Conservation (phyloP, 1,140 invertebrate genomes). For the Pseudachorutes palmiensis region DNA sequence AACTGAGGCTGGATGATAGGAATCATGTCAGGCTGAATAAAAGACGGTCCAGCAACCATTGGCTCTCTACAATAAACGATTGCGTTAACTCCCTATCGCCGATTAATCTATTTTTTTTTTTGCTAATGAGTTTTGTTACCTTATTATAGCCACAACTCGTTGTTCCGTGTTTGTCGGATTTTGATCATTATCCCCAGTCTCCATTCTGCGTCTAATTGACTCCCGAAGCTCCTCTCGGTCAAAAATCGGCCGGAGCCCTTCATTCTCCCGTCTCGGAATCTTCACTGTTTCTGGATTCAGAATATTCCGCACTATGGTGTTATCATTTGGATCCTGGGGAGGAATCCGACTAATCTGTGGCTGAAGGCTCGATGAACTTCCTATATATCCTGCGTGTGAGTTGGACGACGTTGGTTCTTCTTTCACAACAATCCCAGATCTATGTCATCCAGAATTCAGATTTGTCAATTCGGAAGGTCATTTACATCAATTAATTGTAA, state of each 20-base stretch:
- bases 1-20: neutral
- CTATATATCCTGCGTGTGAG: neutral
- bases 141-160: conserved; percentile 33
- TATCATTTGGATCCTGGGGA: conserved; percentile 11
- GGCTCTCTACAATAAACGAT: neutral
- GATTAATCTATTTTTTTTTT: neutral
- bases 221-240: conserved; percentile 34
- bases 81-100: neutral
- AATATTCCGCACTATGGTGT: conserved; percentile 28
- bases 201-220: conserved; percentile 25
- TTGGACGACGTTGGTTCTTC: neutral
- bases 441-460: no score
- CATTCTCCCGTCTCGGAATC: conserved; percentile 30
- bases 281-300: conserved; percentile 32
- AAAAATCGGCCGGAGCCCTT: conserved; percentile 35
- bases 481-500: no score
- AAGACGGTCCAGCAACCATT: neutral
- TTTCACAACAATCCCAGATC: neutral
- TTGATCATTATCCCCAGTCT: conserved; percentile 25
- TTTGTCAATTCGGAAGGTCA: no score
- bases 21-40: neutral
- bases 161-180: conserved; percentile 21
- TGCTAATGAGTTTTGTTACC: neutral
- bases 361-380: neutral
- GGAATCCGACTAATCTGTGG: conserved; percentile 5